These are phyloP conservation scores for Euproctis similis DNA, from an alignment of 2,888 invertebrate species.

Conservation along the genomic window DNA sequence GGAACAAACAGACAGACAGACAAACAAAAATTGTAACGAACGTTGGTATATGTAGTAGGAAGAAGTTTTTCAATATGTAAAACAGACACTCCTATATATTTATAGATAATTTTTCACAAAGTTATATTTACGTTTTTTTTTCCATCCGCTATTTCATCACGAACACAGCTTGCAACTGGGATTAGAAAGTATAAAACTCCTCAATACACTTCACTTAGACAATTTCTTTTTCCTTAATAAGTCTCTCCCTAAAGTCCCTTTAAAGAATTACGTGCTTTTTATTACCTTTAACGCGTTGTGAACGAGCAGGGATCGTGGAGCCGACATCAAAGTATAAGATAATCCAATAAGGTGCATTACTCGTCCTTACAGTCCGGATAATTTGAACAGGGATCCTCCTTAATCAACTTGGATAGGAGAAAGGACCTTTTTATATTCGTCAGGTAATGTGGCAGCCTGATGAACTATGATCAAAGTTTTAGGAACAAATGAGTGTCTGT, in stretches of 20 bases:
- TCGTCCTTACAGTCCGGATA: conserved; percentile 47
- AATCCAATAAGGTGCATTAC: conserved; percentile 69
- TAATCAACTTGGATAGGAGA: conserved; percentile 54
- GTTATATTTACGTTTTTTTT: no score
- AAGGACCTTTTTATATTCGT: conserved; percentile 49
- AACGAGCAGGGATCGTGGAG: conserved; percentile 41
- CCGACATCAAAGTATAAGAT: conserved; percentile 62
- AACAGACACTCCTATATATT: no score
- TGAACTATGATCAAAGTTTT: conserved; percentile 43
- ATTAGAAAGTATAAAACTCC: conserved; percentile 15
- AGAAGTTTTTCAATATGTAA: no score
- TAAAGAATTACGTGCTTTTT: conserved; percentile 61
- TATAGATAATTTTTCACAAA: no score
- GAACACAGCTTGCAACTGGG: conserved; percentile 8
- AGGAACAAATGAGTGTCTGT: no score
- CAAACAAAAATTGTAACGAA: no score
- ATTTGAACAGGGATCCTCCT: conserved; percentile 48
- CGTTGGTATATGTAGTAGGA: no score
- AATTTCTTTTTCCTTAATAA: conserved; percentile 49
- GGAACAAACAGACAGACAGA: no score
- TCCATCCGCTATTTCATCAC: neutral
- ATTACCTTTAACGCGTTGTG: conserved; percentile 55
- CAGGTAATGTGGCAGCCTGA: conserved; percentile 42
- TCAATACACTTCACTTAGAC: conserved; percentile 39
- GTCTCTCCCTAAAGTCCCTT: conserved; percentile 46